Evolutionary conservation across 2,888 invertebrate species (phyloP).

Genomic region (Lycia hirtaria): DNA sequence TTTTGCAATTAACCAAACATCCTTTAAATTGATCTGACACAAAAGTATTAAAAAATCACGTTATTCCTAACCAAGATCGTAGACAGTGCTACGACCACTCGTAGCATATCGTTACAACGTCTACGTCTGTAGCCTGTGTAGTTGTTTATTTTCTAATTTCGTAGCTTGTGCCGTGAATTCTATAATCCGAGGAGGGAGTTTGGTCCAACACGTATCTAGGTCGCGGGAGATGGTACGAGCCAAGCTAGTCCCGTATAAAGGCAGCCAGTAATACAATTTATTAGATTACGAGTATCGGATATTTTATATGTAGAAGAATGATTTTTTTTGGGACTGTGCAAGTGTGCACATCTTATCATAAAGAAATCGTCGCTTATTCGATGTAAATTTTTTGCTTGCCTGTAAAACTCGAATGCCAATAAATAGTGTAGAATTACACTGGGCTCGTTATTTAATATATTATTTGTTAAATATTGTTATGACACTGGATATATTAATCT

Average conservation of each 20-base stretch:
- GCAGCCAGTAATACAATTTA: constrained; percentile 1
- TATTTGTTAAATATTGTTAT: no score
- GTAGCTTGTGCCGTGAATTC: constrained; percentile 29
- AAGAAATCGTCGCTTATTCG: no score
- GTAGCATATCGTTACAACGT: no score
- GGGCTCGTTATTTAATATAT: no score
- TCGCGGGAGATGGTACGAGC: constrained; percentile 51
- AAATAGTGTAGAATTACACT: no score
- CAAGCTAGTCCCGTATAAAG: background rate
- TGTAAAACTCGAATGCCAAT: no score
- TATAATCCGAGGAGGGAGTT: constrained; percentile 35
- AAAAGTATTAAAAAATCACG: no score
- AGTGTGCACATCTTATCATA: no score
- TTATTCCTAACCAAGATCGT: background rate
- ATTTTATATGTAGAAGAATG: background rate
- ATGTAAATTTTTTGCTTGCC: no score
- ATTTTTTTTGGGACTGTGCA: background rate
- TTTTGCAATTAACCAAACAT: no score
- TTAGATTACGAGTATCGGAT: background rate
- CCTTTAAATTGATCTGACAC: no score
- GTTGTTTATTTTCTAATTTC: constrained; percentile 30
- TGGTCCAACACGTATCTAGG: constrained; percentile 64
- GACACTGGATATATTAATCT: no score
- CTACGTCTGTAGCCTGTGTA: constrained; percentile 13
- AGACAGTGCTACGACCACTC: constrained; percentile 14